Conservation (phyloP, 1,140 invertebrate species). For the Scaptodrosophila lebanonensis region DNA sequence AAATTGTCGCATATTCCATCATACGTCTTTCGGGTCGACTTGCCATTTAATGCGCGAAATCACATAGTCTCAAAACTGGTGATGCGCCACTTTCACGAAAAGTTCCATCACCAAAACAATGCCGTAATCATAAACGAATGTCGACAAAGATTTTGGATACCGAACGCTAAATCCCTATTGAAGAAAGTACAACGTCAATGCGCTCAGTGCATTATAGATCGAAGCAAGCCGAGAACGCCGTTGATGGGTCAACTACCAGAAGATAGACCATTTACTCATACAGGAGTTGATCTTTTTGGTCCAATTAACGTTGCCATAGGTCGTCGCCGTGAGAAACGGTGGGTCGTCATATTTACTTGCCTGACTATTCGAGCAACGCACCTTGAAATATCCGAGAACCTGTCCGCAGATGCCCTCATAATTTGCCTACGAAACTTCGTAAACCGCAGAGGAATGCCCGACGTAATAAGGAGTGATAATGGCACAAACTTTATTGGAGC, state of each 20-base stretch:
- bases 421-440: not conserved
- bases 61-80: too few relatives aligned
- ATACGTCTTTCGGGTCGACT: too few relatives aligned
- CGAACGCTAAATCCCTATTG: not conserved
- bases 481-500: not conserved
- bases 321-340: conserved; percentile 1
- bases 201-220: not conserved
- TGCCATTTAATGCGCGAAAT: not conserved
- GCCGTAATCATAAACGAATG: conserved; percentile 4
- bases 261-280: not conserved
- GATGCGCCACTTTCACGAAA: too few relatives aligned
- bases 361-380: conserved; percentile 6
- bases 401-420: not conserved
- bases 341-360: not conserved
- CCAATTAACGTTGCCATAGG: not conserved
- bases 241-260: not conserved
- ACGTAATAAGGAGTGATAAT: not conserved
- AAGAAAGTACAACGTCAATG: not conserved
- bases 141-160: conserved; percentile 9
- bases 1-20: too few relatives aligned
- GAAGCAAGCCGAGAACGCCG: not conserved
- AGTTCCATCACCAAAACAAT: not conserved
- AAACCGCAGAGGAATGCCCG: not conserved
- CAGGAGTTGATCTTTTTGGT: not conserved
- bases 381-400: not conserved